Conservation (phyloP, 2,888 invertebrate species). For the Drosophila anomalipes region DNA sequence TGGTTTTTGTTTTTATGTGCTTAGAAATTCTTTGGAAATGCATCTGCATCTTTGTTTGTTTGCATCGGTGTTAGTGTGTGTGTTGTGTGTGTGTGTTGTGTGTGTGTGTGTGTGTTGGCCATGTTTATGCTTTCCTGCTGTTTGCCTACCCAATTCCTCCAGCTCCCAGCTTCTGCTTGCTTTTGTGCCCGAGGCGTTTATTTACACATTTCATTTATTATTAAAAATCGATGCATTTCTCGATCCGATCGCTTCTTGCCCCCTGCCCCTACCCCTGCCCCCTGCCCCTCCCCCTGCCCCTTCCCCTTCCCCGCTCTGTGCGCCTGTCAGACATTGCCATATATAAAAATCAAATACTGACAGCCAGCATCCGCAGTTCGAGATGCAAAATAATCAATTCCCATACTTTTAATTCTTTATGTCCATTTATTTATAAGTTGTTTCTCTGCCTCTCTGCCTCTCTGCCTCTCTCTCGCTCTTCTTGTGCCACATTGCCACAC, state of each 20-base stretch:
- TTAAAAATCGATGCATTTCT: slow-evolving; percentile 63
- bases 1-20: slow-evolving; percentile 62
- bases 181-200: slow-evolving; percentile 52
- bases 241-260: slow-evolving; percentile 5
- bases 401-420: slow-evolving; percentile 68
- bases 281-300: background rate
- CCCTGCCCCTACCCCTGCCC: background rate
- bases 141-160: slow-evolving; percentile 74
- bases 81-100: slow-evolving; percentile 57
- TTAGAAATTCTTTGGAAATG: slow-evolving; percentile 79
- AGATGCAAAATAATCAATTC: slow-evolving; percentile 67
- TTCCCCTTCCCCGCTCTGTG: background rate
- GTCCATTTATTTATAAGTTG: slow-evolving; percentile 61
- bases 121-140: slow-evolving; percentile 80
- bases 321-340: slow-evolving; percentile 40
- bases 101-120: slow-evolving; percentile 53
- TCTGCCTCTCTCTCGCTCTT: background rate
- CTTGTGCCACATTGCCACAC: slow-evolving; percentile 15
- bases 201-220: slow-evolving; percentile 79
- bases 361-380: slow-evolving; percentile 64
- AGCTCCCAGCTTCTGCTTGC: slow-evolving; percentile 19
- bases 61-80: slow-evolving; percentile 42
- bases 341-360: slow-evolving; percentile 77
- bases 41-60: slow-evolving; percentile 54
- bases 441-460: slow-evolving; percentile 1